These are phyloP conservation scores for Amitus sp. DNA, from an alignment of 2,888 invertebrate genomes.

Conservation along the genomic window DNA sequence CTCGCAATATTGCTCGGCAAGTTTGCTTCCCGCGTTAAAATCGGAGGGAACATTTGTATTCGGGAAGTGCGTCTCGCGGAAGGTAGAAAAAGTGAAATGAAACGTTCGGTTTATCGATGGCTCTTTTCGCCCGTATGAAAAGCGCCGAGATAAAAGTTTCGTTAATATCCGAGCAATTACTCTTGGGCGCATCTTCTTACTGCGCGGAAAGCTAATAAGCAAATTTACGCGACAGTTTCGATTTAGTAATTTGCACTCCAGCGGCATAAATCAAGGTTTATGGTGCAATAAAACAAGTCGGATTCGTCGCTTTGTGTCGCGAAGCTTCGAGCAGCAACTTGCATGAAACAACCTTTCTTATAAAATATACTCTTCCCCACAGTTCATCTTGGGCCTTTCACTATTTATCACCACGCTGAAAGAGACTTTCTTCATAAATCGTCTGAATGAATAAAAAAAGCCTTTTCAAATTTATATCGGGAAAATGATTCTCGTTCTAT, in stretches of 20 bases:
- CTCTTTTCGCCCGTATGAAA: slow-evolving; percentile 13
- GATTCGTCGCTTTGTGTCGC: slow-evolving; percentile 26
- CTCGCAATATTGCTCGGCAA: slow-evolving; percentile 1
- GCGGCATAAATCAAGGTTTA: slow-evolving; percentile 27
- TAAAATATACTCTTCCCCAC: neutral
- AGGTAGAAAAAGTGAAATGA: neutral
- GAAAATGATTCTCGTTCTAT: no score
- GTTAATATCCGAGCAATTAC: slow-evolving; percentile 30
- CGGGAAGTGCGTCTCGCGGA: neutral
- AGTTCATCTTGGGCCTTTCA: slow-evolving; percentile 11
- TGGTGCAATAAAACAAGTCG: slow-evolving; percentile 16
- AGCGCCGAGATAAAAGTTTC: slow-evolving; percentile 7
- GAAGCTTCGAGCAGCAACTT: slow-evolving; percentile 10
- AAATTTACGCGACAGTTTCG: slow-evolving; percentile 33
- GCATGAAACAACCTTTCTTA: slow-evolving; percentile 14
- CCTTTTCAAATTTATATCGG: no score
- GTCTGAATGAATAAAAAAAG: neutral
- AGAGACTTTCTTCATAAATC: slow-evolving; percentile 4
- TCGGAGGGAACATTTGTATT: neutral
- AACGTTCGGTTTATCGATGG: neutral
- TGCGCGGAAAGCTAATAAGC: slow-evolving; percentile 20
- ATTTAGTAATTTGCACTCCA: slow-evolving; percentile 29
- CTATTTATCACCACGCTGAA: slow-evolving; percentile 4
- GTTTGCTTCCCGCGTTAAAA: neutral
- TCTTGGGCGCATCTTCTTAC: slow-evolving; percentile 12